Evolutionary conservation across 1,140 invertebrate species (phyloP), one percentile per base, ranked within the genome.

Genomic region (Glossosoma conforme): DNA sequence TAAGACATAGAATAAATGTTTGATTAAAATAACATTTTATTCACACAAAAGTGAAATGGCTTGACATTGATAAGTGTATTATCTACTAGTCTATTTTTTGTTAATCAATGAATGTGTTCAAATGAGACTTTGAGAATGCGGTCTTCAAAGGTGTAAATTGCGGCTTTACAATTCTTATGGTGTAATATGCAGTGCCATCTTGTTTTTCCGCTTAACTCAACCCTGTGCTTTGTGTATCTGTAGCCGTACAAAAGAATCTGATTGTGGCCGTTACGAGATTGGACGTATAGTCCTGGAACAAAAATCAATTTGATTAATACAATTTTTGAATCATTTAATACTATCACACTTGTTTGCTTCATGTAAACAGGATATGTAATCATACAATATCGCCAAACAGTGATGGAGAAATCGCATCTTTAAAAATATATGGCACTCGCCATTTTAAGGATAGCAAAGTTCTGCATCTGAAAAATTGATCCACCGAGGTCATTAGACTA

Each of bases 161-260:
- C 30, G 1, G 59, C 62, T 28, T 37, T 56, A 21, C 61, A 63
- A 13, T 18, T 54, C 1, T n/a, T 14, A 11, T 56, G 38, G 20
- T 62, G 59, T 0, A 56, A 57, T 3, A 58, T 57, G 37, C 63
- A 65, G 0, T 35, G 30, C 63, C 63, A 63, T 22, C 52, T 49
- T 2, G 18, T 63, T 19, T 59, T 60, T 37, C 18, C 56, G 24
- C 19, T 56, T 18, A 20, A 19, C 5, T 9, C 15, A 4, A 33
- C 20, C 11, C 1, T 35, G 6, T 37, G 20, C 19, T 40, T 40
- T 13, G 19, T 35, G 10, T 42, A 50, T 14, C 38, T 43, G 30
- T 19, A 43, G 14, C 37, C 13, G 10, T 21, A 20, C 2, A 43
- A 11, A 15, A 20, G 15, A 5, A 50, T 43, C 11, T 42, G 17